Evolutionary conservation across 2,888 invertebrate species (phyloP), one percentile per base, ranked within the genome.

Genomic region (Megalurothrips usitatus): DNA sequence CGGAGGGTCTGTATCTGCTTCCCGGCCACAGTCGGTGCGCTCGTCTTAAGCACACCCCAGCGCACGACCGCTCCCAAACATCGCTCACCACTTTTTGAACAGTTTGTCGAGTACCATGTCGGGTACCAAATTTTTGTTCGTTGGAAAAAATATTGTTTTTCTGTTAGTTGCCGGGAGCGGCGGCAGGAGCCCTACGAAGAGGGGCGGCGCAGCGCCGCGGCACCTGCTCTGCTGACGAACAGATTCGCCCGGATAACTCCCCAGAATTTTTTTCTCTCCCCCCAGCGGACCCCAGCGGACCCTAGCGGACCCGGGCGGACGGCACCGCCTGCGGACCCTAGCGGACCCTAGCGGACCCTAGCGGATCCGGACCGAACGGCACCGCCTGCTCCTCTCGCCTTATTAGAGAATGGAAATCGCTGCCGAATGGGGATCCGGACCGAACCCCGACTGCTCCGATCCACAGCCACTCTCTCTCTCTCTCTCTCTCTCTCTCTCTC

Each of bases 361-460:
- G 34, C 34, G 6, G n/a, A n/a, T n/a, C n/a, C n/a, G n/a, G n/a
- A n/a, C n/a, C n/a, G n/a, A n/a, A n/a, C n/a, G 52, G 11, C 52
- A 17, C 52, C 17, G 34, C 34, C 34, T 43, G 34, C 34, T 43
- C 34, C 34, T 43, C 68, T 75, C 68, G 68, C 68, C 68, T 75
- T 75, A 75, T 75, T 75, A 75, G 68, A 75, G 68, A 75, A 75
- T 75, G 68, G 68, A 75, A 75, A 75, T 75, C 68, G 17, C 14
- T 17, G 58, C 17, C 17, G 68, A 26, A 26, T 23, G 12, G 68
- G 68, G 68, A 75, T 75, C 23, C 68, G 68, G 6, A 75, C 23
- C 68, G 68, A 75, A 75, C 26, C 19, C 58, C 34, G 34, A 43
- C 34, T n/a, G n/a, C n/a, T 43, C 34, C 34, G 34, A 43, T 43